These are phyloP conservation scores for Ceratosolen fusciceps DNA, from an alignment of 1,140 invertebrate genomes.

Conservation along the genomic window DNA sequence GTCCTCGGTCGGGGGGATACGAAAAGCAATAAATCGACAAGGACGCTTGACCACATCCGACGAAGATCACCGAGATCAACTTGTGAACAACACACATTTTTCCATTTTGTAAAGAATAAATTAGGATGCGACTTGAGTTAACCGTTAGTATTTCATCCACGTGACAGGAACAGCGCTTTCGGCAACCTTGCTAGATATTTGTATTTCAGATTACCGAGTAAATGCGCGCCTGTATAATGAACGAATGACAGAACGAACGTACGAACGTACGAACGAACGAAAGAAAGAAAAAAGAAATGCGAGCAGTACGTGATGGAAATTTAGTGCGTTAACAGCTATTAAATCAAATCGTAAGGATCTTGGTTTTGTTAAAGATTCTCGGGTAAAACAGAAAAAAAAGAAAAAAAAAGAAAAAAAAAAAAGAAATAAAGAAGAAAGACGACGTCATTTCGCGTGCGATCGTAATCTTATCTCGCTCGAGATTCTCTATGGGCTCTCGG, in stretches of 20 bases:
- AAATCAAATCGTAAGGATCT: constrained; percentile 9
- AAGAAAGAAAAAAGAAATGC: constrained; percentile 3
- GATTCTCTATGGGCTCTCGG: too few relatives aligned
- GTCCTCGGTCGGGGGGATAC: too few relatives aligned
- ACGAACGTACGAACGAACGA: too few relatives aligned
- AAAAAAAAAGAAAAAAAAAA: too few relatives aligned
- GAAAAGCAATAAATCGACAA: background rate
- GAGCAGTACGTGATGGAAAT: constrained; percentile 41
- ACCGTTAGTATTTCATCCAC: constrained; percentile 14
- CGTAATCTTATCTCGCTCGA: too few relatives aligned
- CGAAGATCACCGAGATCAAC: background rate
- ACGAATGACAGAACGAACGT: too few relatives aligned
- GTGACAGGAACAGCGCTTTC: constrained; percentile 12
- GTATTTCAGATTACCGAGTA: too few relatives aligned
- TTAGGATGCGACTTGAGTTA: background rate
- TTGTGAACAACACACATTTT: constrained; percentile 5
- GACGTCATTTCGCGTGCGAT: too few relatives aligned
- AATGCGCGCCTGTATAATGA: too few relatives aligned
- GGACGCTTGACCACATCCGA: constrained; percentile 3
- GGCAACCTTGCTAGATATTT: constrained; percentile 3
- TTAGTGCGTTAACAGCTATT: constrained; percentile 3
- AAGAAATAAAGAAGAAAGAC: too few relatives aligned
- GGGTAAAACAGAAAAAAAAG: background rate
- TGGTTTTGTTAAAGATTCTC: background rate
- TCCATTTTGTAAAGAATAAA: constrained; percentile 10